Evolutionary conservation across 2,113 vertebrate species (phyloP).

Genomic region (Orycteropus afer): DNA sequence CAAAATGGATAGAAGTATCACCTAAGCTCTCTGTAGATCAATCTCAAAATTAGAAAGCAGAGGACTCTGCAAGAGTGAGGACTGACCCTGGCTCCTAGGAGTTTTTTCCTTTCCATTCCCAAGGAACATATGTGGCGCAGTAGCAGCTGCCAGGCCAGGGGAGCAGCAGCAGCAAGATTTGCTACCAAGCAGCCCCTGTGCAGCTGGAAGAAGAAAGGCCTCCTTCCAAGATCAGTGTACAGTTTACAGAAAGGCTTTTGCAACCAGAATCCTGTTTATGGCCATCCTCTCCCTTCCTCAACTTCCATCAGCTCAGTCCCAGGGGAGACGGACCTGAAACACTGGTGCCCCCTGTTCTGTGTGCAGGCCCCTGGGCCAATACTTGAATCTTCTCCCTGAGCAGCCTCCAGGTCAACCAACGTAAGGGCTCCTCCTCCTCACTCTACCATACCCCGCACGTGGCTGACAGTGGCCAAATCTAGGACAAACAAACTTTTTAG

Average conservation of each 20-base stretch:
- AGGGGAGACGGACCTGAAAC: not conserved
- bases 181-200: not conserved
- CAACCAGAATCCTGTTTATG: not conserved
- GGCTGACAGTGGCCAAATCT: not conserved
- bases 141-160: not conserved
- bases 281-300: not conserved
- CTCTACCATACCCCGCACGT: accelerated
- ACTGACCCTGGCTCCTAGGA: not conserved
- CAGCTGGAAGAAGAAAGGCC: not conserved
- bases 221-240: not conserved
- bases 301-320: not conserved
- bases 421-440: not conserved
- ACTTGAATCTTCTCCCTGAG: not conserved
- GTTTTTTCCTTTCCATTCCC: not conserved
- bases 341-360: not conserved
- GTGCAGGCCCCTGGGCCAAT: no score
- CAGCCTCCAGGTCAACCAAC: not conserved
- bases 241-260: not conserved
- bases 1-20: not conserved
- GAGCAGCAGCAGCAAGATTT: not conserved
- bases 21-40: not conserved
- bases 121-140: not conserved
- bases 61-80: not conserved
- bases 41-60: not conserved
- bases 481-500: not conserved